Evolutionary conservation across 2,113 vertebrate genomes (phyloP).

Genomic region (Indicator maculatus): DNA sequence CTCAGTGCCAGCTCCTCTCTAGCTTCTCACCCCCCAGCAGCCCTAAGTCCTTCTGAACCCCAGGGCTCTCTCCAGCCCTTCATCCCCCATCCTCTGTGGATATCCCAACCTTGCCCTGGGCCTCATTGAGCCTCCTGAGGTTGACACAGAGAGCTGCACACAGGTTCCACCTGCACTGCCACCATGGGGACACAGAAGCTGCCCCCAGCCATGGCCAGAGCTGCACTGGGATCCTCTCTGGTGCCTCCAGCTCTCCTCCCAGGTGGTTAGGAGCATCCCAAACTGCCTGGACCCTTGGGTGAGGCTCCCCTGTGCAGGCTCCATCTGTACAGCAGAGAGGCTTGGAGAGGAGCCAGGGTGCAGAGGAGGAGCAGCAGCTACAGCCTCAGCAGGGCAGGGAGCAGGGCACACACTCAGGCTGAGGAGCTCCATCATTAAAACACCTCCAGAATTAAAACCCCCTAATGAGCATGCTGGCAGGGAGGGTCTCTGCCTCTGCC

Average conservation of each 20-base stretch:
- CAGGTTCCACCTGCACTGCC: not conserved
- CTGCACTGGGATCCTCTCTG: not conserved
- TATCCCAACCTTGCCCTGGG: too few relatives aligned
- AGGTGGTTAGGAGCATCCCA: not conserved
- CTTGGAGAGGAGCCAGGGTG: not conserved
- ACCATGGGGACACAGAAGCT: not conserved
- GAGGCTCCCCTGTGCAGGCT: not conserved
- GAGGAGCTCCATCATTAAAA: not conserved
- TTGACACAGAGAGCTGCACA: not conserved
- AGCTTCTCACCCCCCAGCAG: too few relatives aligned
- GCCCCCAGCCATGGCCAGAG: not conserved
- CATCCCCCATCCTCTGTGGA: too few relatives aligned
- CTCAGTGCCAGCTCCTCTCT: too few relatives aligned
- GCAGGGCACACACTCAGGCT: not conserved
- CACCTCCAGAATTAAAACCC: slow-evolving; percentile 2
- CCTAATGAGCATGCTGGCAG: not conserved
- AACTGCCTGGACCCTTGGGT: not conserved
- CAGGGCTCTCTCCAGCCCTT: too few relatives aligned
- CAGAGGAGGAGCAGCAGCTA: not conserved
- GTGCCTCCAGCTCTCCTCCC: not conserved
- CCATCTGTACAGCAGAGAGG: not conserved
- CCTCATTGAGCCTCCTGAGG: not conserved
- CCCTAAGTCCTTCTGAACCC: too few relatives aligned
- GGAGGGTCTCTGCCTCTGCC: not conserved
- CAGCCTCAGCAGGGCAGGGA: slow-evolving; percentile 5